These are phyloP conservation scores for Otocyon megalotis DNA, from an alignment of 2,113 vertebrate species.

Conservation along the genomic window DNA sequence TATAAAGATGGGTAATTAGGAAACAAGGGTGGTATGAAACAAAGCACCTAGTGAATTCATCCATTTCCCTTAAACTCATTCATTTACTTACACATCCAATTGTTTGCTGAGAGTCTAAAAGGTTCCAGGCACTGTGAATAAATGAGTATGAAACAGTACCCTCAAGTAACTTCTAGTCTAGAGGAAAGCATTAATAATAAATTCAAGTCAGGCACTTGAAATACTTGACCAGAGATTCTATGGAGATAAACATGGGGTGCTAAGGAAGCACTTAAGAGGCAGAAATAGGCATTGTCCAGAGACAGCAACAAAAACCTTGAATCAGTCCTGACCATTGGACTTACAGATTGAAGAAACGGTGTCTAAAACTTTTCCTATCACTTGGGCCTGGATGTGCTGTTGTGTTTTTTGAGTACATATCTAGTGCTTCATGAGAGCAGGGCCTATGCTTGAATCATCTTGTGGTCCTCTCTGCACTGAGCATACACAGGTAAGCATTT, in stretches of 20 bases:
- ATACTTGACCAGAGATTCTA: not conserved
- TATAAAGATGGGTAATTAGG: not conserved
- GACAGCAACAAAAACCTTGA: not conserved
- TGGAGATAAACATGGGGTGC: not conserved
- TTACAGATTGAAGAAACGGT: not conserved
- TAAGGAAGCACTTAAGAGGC: not conserved
- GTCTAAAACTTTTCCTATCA: not conserved
- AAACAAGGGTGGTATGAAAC: not conserved
- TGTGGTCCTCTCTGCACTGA: not conserved
- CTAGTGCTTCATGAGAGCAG: not conserved
- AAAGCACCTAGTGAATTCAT: not conserved
- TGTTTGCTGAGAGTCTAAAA: not conserved
- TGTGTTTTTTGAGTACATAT: not conserved
- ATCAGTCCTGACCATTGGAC: not conserved
- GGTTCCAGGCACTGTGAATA: not conserved
- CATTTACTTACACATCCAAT: not conserved
- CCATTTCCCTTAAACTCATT: not conserved
- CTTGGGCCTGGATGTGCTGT: not conserved
- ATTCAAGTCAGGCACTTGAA: not conserved
- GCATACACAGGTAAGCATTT: not conserved
- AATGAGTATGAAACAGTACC: not conserved
- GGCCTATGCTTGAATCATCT: not conserved
- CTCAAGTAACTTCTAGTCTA: not conserved
- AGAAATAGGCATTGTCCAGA: not conserved
- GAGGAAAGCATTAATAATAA: not conserved